phyloP scores from a whole-genome alignment of 1,140 invertebrate species.

The Phenacoccus solenopsis region DNA sequence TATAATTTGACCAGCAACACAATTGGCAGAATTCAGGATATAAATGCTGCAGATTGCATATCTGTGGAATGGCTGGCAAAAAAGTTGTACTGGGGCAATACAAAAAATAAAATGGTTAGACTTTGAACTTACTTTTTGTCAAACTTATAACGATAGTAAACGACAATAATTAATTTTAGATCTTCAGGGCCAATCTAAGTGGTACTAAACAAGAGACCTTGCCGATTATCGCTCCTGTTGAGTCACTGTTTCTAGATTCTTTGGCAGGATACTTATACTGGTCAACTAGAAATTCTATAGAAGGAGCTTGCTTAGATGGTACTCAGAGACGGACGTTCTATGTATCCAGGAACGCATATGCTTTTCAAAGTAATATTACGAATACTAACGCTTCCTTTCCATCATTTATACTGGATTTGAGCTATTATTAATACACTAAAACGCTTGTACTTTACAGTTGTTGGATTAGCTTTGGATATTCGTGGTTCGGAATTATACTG shows the following conservation, averaged over 20 bases:
- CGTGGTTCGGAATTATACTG: neutral
- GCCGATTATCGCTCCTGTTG: constrained; percentile 60
- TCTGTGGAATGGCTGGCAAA: constrained; percentile 79
- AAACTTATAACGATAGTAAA: neutral
- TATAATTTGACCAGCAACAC: constrained; percentile 50
- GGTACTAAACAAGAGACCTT: constrained; percentile 59
- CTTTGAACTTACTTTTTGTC: neutral
- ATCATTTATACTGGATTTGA: too few species aligned
- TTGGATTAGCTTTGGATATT: constrained; percentile 2
- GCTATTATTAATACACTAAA: too few species aligned
- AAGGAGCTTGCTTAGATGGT: constrained; percentile 64
- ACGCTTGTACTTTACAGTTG: neutral
- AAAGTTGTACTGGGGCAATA: constrained; percentile 80
- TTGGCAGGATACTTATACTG: constrained; percentile 72
- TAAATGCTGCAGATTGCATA: constrained; percentile 59
- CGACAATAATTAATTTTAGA: constrained; percentile 14
- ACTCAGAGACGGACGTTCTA: constrained; percentile 26
- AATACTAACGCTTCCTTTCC: too few species aligned
- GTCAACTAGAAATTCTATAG: constrained; percentile 68
- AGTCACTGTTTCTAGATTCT: constrained; percentile 52
- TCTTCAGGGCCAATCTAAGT: constrained; percentile 44
- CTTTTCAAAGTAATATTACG: neutral
- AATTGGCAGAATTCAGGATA: constrained; percentile 42
- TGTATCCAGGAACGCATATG: neutral
- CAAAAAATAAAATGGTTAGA: constrained; percentile 57